phyloP scores from a whole-genome alignment of 1,140 invertebrate species.

The Berghia stephanieae region DNA sequence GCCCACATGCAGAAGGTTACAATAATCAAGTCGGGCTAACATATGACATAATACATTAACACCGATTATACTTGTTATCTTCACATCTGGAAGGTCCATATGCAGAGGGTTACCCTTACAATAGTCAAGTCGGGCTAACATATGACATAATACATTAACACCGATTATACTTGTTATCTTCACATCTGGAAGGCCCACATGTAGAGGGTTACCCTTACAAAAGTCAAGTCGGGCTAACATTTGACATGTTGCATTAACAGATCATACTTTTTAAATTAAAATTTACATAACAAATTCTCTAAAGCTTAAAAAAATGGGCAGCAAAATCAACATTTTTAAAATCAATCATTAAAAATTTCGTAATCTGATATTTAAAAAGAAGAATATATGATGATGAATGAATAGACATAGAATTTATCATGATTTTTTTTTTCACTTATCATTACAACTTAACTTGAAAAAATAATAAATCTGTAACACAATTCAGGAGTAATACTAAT shows the following conservation, averaged over 20 bases:
- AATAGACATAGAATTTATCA: no score
- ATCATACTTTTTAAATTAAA: background rate
- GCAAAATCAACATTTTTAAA: background rate
- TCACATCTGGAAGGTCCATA: background rate
- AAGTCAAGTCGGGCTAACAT: background rate
- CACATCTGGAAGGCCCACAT: background rate
- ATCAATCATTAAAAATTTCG: background rate
- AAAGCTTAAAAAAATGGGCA: background rate
- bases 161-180: background rate
- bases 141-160: background rate
- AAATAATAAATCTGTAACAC: no score
- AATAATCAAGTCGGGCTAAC: background rate
- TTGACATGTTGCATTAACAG: background rate
- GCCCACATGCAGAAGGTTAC: background rate
- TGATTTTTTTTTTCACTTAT: background rate
- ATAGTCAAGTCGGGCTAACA: background rate
- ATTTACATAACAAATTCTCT: background rate
- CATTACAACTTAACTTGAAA: no score
- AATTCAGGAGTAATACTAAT: no score
- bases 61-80: background rate
- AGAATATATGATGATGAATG: background rate
- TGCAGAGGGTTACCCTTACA: background rate
- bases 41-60: background rate
- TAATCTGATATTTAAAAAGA: background rate
- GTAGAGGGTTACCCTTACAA: background rate